phyloP scores from a whole-genome alignment of 2,797 vertebrate species.

The Ceryle rudis region DNA sequence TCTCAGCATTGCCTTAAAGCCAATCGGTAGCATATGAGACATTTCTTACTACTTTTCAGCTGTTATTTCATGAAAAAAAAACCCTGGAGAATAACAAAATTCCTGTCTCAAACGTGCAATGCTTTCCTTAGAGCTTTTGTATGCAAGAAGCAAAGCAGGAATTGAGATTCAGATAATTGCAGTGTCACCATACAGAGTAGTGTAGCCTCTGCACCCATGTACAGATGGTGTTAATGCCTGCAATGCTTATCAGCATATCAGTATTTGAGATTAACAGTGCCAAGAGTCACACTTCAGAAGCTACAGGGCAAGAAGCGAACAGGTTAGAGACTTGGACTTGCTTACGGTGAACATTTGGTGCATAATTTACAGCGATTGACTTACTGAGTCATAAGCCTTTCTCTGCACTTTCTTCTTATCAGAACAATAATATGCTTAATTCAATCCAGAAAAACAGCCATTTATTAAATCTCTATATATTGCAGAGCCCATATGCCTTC shows the following conservation, averaged over 20 bases:
- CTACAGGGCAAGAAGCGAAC: conserved; percentile 3
- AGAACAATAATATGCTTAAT: background rate
- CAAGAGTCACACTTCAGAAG: conserved; percentile 39
- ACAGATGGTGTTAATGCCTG: background rate
- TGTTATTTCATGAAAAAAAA: background rate
- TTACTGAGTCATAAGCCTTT: background rate
- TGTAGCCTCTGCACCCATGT: background rate
- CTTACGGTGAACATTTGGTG: background rate
- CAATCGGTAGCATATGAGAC: fast-evolving
- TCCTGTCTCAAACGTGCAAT: background rate
- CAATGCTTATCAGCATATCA: background rate
- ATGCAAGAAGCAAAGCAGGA: background rate
- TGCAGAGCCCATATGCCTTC: background rate
- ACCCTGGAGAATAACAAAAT: background rate
- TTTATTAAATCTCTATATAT: background rate
- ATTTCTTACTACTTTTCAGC: background rate
- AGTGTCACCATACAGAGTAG: background rate
- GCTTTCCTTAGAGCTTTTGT: background rate
- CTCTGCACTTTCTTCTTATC: background rate
- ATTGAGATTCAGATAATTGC: background rate
- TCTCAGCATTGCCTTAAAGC: background rate
- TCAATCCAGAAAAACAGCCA: background rate
- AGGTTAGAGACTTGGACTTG: conserved; percentile 18
- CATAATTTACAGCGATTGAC: background rate
- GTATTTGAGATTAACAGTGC: background rate